phyloP scores from a whole-genome alignment of 2,113 vertebrate genomes.

The Mus spicilegus region DNA sequence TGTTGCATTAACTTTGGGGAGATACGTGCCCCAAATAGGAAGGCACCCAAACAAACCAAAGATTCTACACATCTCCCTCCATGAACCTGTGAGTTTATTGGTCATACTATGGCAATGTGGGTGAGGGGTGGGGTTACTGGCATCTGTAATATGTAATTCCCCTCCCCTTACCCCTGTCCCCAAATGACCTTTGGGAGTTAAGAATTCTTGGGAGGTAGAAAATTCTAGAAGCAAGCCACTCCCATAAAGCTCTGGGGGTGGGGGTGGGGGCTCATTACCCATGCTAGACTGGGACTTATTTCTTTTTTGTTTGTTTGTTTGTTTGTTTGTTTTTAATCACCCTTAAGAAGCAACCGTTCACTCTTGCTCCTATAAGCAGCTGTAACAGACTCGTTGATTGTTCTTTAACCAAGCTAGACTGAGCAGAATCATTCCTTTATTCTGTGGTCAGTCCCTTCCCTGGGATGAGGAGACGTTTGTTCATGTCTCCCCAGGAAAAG shows the following conservation, averaged over 20 bases:
- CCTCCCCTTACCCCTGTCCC: fast-evolving
- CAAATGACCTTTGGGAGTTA: not conserved
- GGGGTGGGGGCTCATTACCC: not conserved
- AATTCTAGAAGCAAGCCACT: not conserved
- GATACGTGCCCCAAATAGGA: not conserved
- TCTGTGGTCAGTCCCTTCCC: not conserved
- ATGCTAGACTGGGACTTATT: not conserved
- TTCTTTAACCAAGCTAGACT: not conserved
- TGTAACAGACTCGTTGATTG: not conserved
- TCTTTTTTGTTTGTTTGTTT: not conserved
- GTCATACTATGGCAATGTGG: not conserved
- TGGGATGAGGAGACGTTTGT: not conserved
- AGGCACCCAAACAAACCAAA: not conserved
- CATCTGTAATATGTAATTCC: not conserved
- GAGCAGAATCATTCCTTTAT: not conserved
- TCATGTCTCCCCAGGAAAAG: not conserved
- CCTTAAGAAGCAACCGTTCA: not conserved
- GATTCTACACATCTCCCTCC: not conserved
- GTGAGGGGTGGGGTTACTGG: no score
- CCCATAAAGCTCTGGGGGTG: no score
- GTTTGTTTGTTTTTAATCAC: not conserved
- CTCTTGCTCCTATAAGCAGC: not conserved
- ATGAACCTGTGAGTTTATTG: not conserved
- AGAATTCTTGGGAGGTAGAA: not conserved
- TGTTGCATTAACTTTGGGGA: not conserved